Evolutionary conservation across 2,113 vertebrate genomes (phyloP).

Genomic region (Ctenodactylus gundi): DNA sequence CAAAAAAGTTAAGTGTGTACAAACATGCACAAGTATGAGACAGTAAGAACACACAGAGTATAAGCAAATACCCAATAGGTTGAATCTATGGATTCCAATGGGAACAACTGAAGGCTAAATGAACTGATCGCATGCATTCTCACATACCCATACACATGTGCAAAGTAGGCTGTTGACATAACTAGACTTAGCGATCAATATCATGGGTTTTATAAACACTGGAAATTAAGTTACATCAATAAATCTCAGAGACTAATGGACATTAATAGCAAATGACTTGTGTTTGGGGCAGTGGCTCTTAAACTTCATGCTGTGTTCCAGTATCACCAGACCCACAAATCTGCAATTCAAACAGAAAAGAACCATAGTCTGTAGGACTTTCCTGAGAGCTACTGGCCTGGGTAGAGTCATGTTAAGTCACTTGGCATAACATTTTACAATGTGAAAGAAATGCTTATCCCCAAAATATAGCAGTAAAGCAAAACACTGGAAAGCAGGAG

Average conservation of each 20-base stretch:
- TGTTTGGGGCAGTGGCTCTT: neutral
- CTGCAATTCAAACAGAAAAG: neutral
- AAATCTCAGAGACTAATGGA: neutral
- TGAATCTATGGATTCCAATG: neutral
- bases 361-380: neutral
- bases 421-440: neutral
- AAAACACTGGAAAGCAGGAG: slow-evolving; percentile 8
- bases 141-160: neutral
- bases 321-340: neutral
- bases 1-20: slow-evolving; percentile 39
- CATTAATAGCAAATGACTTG: neutral
- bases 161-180: neutral
- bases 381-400: neutral
- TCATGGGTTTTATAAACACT: neutral
- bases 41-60: neutral
- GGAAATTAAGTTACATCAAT: neutral
- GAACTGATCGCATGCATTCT: neutral
- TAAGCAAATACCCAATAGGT: neutral
- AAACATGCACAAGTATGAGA: slow-evolving; percentile 11
- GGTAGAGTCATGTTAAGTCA: neutral
- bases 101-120: slow-evolving; percentile 5
- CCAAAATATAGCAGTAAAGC: neutral
- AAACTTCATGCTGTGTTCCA: neutral
- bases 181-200: neutral
- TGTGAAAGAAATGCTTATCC: neutral